Evolutionary conservation across 2,888 invertebrate genomes (phyloP).

Genomic region (Aphidoletes aphidimyza): DNA sequence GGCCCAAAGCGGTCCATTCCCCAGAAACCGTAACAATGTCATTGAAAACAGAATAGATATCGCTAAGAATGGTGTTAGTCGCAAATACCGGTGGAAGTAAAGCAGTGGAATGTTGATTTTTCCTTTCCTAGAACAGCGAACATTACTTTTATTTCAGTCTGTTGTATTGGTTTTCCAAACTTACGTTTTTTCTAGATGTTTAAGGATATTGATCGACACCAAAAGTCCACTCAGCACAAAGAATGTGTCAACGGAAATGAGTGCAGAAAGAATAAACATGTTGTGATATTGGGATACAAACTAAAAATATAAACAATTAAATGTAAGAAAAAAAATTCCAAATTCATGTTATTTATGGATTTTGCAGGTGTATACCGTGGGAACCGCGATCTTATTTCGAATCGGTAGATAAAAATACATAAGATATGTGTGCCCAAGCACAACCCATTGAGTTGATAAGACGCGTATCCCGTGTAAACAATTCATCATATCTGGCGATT

Average conservation of each 20-base stretch:
- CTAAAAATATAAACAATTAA: neutral
- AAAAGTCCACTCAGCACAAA: constrained; percentile 73
- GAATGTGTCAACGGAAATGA: constrained; percentile 73
- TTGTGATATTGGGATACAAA: neutral
- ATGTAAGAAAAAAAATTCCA: neutral
- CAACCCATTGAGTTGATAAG: constrained; percentile 68
- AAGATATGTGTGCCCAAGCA: constrained; percentile 66
- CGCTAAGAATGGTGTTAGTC: constrained; percentile 70
- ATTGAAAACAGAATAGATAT: constrained; percentile 68
- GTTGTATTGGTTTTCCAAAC: neutral
- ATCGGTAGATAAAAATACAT: constrained; percentile 57
- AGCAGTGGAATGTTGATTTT: constrained; percentile 63
- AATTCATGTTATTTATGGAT: too few relatives aligned
- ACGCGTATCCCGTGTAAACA: constrained; percentile 67
- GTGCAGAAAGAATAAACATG: constrained; percentile 63
- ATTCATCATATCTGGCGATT: constrained; percentile 65
- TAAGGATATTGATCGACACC: constrained; percentile 66
- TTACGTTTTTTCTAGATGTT: constrained; percentile 64
- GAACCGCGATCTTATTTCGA: constrained; percentile 58
- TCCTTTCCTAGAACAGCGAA: constrained; percentile 61
- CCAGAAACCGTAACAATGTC: constrained; percentile 67
- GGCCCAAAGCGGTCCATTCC: constrained; percentile 70
- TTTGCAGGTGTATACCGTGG: constrained; percentile 56
- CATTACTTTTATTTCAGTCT: too few relatives aligned
- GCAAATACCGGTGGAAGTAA: constrained; percentile 66